Base-by-base conservation (phyloP, 1,140 invertebrate species). In the Thalassaphorura encarpata region DNA sequence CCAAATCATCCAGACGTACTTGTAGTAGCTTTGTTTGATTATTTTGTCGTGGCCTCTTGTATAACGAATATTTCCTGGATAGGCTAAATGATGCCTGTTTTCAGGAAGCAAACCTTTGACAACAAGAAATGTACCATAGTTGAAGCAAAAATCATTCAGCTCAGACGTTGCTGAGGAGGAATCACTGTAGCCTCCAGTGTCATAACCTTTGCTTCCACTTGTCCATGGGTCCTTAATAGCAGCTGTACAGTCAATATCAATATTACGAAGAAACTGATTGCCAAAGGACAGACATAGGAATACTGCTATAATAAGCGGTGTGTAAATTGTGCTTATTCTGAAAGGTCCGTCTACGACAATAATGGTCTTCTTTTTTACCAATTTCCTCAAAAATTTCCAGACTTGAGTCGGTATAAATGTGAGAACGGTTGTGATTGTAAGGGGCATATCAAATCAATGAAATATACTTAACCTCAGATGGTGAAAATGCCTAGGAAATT, bases 71-170 rank as follows among this genome's bases (percentile, higher is more conserved):
- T 47, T 33, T 27, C 53, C 53, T 1, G 53, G 53, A 23, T 55
- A 55, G 21, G 43, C 48, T 16, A 55, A 43, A 16, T 19, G 24
- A 16, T 45, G 27, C 16, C 45, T 26, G 43, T 47, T 55, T 0
- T 18, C 11, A n/a, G 53, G 43, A 2, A 47, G 15, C 24, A 55
- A 24, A 0, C 43, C 53, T 48, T 27, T 55, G 1, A 21, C 43
- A 1, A 55, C 45, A 6, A 55, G 23, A 40, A 55, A 55, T 2
- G 53, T 55, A 6, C 48, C 53, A 26, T 47, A 21, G 21, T 55
- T 55, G 43, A 43, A 55, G 31, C 53, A 55, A 26, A 45, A 55
- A 28, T 55, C 45, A 23, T 55, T 55, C 2, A 55, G 33, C 18
- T 55, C 53, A 3, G 53, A 8, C 3, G 47, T 45, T n/a, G n/a